Conservation (phyloP, 30 jellyfish, hydroid and myxozoan species). For the Chrysaora quinquecirrha region DNA sequence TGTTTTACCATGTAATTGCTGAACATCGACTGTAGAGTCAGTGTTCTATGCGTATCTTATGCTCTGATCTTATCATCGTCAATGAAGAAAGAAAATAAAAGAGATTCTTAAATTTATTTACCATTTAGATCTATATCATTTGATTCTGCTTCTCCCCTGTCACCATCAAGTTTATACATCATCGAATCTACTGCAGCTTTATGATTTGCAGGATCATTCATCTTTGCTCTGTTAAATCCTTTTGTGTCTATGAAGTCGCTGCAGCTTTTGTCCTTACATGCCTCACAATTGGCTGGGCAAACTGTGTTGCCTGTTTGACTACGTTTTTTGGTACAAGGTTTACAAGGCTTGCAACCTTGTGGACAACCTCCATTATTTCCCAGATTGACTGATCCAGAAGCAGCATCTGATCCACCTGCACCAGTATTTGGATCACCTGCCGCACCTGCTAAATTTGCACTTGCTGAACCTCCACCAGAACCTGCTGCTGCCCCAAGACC, state of each 20-base stretch:
- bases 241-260: not conserved
- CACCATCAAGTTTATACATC: conserved; percentile 30
- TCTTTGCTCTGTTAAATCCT: conserved; percentile 1
- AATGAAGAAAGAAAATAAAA: too few relatives aligned
- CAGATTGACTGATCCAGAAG: conserved; percentile 32
- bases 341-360: conserved; percentile 63
- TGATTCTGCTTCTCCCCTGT: conserved; percentile 69
- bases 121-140: conserved; percentile 71
- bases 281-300: conserved; percentile 49
- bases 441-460: conserved; percentile 47
- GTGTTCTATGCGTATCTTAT: too few relatives aligned
- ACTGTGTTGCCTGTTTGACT: conserved; percentile 12
- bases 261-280: conserved; percentile 40
- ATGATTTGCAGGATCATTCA: not conserved
- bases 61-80: too few relatives aligned
- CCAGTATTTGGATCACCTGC: conserved; percentile 67
- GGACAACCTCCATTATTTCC: conserved; percentile 65
- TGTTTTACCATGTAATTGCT: too few relatives aligned
- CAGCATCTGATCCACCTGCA: conserved; percentile 67
- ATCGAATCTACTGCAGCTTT: conserved; percentile 51
- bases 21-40: too few relatives aligned
- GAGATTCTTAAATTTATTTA: too few relatives aligned
- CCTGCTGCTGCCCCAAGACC: conserved; percentile 23
- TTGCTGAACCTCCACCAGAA: conserved; percentile 9
- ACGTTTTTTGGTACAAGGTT: conserved; percentile 14